Percentiles rank a stretch among this genome's conserved stretches.
phyloP scores from a whole-genome alignment of 2,888 invertebrate species.

The Patella ulyssiponensis region DNA sequence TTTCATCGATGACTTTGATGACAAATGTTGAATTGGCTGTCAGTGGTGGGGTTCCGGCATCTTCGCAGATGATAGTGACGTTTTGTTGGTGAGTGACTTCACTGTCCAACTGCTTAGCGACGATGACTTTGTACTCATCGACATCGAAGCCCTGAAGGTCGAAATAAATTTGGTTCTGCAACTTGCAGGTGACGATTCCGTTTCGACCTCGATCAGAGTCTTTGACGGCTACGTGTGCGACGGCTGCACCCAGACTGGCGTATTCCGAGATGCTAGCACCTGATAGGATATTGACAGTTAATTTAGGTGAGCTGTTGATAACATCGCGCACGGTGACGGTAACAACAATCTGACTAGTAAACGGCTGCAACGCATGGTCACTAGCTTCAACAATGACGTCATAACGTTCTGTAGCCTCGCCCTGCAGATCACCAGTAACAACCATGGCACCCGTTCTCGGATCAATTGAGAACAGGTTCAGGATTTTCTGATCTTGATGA shows the following conservation, averaged over 20 bases:
- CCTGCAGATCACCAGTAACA: conserved; percentile 53
- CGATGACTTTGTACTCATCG: conserved; percentile 58
- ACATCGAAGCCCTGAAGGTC: conserved; percentile 50
- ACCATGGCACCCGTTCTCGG: conserved; percentile 53
- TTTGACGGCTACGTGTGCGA: conserved; percentile 61
- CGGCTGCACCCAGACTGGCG: conserved; percentile 56
- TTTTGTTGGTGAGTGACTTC: conserved; percentile 53
- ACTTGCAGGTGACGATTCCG: conserved; percentile 53
- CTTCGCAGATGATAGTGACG: conserved; percentile 60
- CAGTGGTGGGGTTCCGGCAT: conserved; percentile 60
- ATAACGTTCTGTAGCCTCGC: conserved; percentile 50
- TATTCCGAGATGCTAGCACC: conserved; percentile 55
- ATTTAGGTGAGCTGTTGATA: conserved; percentile 94
- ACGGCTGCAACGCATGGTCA: conserved; percentile 53
- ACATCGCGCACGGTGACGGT: conserved; percentile 80
- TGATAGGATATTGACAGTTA: conserved; percentile 45
- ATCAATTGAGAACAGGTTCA: conserved; percentile 52
- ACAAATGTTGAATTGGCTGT: conserved; percentile 51
- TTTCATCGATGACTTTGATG: conserved; percentile 64
- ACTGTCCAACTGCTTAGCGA: conserved; percentile 56
- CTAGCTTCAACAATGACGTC: conserved; percentile 56
- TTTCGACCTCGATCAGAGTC: conserved; percentile 64
- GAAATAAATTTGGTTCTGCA: conserved; percentile 42
- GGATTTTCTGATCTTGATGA: conserved; percentile 46
- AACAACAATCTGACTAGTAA: conserved; percentile 54